Evolutionary conservation across 1,140 invertebrate genomes (phyloP).

Genomic region (Cephus cinctus): DNA sequence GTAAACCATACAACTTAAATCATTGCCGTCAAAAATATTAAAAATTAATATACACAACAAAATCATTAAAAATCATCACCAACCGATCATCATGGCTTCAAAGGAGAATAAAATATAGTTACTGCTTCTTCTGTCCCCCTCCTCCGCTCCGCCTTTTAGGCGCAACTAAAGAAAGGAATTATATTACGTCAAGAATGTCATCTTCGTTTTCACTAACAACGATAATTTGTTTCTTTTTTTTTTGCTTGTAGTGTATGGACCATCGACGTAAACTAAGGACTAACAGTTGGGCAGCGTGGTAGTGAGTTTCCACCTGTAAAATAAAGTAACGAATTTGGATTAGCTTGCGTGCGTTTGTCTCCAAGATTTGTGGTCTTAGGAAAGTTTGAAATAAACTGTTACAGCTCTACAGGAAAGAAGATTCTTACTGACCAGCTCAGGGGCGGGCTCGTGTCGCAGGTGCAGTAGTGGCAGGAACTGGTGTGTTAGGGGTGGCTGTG

Average conservation of each 20-base stretch:
- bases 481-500: slow-evolving; percentile 40
- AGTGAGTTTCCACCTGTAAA: slow-evolving; percentile 46
- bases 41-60: slow-evolving; percentile 53
- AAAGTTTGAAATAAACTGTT: too few species aligned
- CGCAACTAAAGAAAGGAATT: slow-evolving; percentile 35
- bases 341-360: neutral
- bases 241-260: slow-evolving; percentile 44
- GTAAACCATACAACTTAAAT: slow-evolving; percentile 51
- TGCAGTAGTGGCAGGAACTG: slow-evolving; percentile 50
- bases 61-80: slow-evolving; percentile 42
- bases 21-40: slow-evolving; percentile 38
- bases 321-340: slow-evolving; percentile 15
- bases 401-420: too few species aligned
- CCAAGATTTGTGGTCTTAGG: too few species aligned
- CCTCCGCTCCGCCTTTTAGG: slow-evolving; percentile 19
- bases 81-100: slow-evolving; percentile 23
- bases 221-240: slow-evolving; percentile 45
- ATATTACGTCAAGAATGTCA: slow-evolving; percentile 45
- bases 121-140: slow-evolving; percentile 3
- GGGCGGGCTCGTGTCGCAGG: slow-evolving; percentile 50
- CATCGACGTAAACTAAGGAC: slow-evolving; percentile 54
- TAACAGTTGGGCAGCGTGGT: slow-evolving; percentile 53
- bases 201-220: slow-evolving; percentile 42
- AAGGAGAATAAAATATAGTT: neutral
- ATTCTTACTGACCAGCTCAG: slow-evolving; percentile 49